Conservation (phyloP, 1,140 invertebrate species). For the Mizuhopecten yessoensis region DNA sequence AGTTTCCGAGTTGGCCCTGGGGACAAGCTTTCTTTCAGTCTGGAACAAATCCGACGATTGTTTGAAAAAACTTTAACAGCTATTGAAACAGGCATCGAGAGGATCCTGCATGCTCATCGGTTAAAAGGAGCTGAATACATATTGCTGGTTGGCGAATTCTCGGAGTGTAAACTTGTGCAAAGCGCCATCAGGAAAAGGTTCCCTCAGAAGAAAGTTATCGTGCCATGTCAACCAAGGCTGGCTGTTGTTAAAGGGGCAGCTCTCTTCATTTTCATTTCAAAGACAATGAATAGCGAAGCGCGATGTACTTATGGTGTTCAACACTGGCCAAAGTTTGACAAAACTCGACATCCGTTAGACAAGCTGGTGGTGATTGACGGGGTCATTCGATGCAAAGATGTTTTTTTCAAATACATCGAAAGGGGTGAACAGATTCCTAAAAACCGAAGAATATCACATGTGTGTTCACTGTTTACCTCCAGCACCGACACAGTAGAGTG, state of each 20-base stretch:
- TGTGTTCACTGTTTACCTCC: background rate
- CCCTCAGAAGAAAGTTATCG: conserved; percentile 49
- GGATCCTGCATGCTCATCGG: conserved; percentile 41
- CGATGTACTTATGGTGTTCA: conserved; percentile 53
- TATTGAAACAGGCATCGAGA: background rate
- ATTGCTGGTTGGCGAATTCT: conserved; percentile 65
- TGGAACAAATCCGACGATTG: background rate
- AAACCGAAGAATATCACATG: background rate
- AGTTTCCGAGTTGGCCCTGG: background rate
- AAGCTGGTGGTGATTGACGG: conserved; percentile 40
- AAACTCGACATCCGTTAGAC: background rate
- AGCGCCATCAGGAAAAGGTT: conserved; percentile 53
- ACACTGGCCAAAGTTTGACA: conserved; percentile 49
- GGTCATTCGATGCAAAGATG: conserved; percentile 50
- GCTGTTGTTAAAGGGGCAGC: conserved; percentile 61
- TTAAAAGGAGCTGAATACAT: conserved; percentile 50
- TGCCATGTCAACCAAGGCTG: conserved; percentile 51
- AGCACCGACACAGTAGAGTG: background rate
- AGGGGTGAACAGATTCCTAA: conserved; percentile 42
- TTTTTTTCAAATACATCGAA: conserved; percentile 51
- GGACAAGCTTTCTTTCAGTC: background rate
- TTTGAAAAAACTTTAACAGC: background rate
- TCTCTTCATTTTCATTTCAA: conserved; percentile 45
- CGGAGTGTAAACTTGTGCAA: conserved; percentile 58
- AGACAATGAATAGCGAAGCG: background rate